Evolutionary conservation across 2,113 vertebrate genomes (phyloP).

Genomic region (Rhegmatorhina hoffmannsi): DNA sequence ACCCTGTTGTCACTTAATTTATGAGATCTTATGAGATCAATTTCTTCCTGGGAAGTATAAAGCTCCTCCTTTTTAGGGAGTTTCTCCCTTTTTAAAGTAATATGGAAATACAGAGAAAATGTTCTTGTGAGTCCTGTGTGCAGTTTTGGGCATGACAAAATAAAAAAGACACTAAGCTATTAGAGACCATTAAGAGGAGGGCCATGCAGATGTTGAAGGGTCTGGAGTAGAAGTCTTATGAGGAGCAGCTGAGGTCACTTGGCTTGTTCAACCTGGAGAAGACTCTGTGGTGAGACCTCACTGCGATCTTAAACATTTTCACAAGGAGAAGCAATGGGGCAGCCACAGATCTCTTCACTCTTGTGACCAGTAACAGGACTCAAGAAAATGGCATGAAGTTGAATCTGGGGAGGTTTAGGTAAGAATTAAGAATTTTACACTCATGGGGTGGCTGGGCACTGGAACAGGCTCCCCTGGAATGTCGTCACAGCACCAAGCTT

Average conservation of each 20-base stretch:
- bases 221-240: neutral
- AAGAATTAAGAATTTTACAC: neutral
- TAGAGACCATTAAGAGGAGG: neutral
- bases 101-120: neutral
- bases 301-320: fast-evolving
- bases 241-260: neutral
- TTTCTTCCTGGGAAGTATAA: neutral
- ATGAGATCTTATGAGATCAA: neutral
- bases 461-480: neutral
- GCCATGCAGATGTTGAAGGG: neutral
- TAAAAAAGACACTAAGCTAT: neutral
- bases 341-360: neutral
- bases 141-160: neutral
- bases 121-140: neutral
- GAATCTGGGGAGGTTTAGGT: neutral
- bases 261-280: neutral
- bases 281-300: neutral
- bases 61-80: neutral
- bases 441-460: fast-evolving
- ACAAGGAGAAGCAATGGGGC: neutral
- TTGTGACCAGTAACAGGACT: neutral
- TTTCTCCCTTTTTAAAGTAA: neutral
- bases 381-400: neutral
- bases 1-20: neutral
- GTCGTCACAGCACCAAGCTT: neutral